Evolutionary conservation across 2,113 vertebrate species (phyloP).

Genomic region (Symphodus melops): DNA sequence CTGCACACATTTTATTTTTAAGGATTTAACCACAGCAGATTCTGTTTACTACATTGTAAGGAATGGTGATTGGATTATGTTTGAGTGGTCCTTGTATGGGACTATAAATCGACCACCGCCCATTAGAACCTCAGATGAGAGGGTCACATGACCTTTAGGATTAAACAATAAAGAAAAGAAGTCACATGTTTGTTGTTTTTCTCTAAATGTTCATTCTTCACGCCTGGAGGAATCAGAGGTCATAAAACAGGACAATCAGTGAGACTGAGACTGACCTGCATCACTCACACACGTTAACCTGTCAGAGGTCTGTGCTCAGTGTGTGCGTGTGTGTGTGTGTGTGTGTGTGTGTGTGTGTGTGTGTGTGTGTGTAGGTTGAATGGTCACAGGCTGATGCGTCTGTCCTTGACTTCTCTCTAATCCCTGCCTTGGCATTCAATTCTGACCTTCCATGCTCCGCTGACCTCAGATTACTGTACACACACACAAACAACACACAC

Average conservation of each 20-base stretch:
- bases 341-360: constrained; percentile 23
- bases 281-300: constrained; percentile 50
- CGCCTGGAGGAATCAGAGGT: neutral
- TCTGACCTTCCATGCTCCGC: constrained; percentile 34
- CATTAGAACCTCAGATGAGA: neutral
- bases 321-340: constrained; percentile 6
- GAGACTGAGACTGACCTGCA: constrained; percentile 33
- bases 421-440: constrained; percentile 46
- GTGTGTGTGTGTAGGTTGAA: constrained; percentile 34
- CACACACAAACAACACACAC: neutral
- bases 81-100: too few relatives aligned
- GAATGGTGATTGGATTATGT: too few relatives aligned
- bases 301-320: constrained; percentile 12
- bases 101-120: too few relatives aligned
- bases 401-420: constrained; percentile 43
- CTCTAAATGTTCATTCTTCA: neutral
- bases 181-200: neutral
- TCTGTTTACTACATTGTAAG: too few relatives aligned
- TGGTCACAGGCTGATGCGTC: constrained; percentile 44
- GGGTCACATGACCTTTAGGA: neutral
- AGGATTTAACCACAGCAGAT: too few relatives aligned
- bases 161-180: neutral
- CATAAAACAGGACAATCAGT: constrained; percentile 12
- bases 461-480: constrained; percentile 36
- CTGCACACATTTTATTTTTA: too few relatives aligned